Conservation (phyloP, 2,113 vertebrate genomes). For the Spilogale gracilis region DNA sequence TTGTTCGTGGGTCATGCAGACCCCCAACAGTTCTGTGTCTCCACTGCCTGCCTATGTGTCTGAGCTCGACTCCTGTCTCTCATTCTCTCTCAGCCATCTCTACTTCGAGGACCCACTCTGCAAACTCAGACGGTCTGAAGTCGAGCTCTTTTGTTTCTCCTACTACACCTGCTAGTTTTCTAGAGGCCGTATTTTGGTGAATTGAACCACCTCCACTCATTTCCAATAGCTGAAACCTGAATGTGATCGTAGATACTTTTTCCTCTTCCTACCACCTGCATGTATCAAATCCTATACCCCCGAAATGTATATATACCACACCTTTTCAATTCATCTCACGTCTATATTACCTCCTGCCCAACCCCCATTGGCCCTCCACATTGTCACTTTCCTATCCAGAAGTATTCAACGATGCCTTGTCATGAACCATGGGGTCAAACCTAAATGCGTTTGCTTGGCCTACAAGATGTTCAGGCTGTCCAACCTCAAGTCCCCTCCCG, state of each 20-base stretch:
- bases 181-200: neutral
- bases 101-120: neutral
- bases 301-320: neutral
- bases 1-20: neutral
- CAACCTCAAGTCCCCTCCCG: neutral
- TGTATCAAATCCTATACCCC: neutral
- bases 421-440: neutral
- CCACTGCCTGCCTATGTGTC: neutral
- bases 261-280: neutral
- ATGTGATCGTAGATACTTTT: neutral
- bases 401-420: neutral
- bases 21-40: neutral
- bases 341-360: neutral
- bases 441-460: neutral
- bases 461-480: neutral
- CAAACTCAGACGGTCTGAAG: neutral
- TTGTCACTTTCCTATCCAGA: neutral
- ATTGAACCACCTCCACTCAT: neutral
- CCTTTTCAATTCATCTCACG: neutral
- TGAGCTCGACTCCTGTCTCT: neutral
- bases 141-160: neutral
- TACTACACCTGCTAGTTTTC: neutral
- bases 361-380: neutral
- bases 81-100: neutral
- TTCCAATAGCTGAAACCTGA: neutral